Evolutionary conservation across 2,113 vertebrate species (phyloP).

Genomic region (Camelus bactrianus): DNA sequence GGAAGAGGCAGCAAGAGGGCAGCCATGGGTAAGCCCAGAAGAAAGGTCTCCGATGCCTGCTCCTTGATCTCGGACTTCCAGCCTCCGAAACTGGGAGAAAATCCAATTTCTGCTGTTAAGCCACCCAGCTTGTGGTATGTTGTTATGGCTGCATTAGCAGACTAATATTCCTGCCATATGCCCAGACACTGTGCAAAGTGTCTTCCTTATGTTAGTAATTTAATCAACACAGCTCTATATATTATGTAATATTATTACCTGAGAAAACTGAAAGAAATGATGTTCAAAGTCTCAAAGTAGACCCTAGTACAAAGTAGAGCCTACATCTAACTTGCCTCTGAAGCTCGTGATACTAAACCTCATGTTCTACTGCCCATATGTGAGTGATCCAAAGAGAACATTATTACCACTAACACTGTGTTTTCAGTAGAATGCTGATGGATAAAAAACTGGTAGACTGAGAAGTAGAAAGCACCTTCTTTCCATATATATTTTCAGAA

Average conservation of each 20-base stretch:
- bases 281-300: background rate
- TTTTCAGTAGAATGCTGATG: background rate
- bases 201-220: background rate
- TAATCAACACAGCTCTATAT: background rate
- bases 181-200: background rate
- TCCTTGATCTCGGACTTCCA: background rate
- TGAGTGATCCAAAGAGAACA: background rate
- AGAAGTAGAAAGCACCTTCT: background rate
- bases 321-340: background rate
- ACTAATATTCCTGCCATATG: background rate
- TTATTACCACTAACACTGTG: background rate
- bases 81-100: background rate
- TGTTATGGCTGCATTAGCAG: background rate
- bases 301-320: background rate
- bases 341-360: background rate
- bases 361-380: background rate
- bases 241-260: background rate
- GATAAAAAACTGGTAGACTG: background rate
- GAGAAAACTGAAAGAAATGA: background rate
- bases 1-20: background rate
- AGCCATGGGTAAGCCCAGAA: background rate
- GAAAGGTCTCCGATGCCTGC: background rate
- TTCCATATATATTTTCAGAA: slow-evolving; percentile 15
- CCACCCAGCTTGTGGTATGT: background rate
- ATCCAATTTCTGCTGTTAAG: background rate